Evolutionary conservation across 2,888 invertebrate species (phyloP), one percentile per base, ranked within the genome.

Genomic region (Andrena bucephala): DNA sequence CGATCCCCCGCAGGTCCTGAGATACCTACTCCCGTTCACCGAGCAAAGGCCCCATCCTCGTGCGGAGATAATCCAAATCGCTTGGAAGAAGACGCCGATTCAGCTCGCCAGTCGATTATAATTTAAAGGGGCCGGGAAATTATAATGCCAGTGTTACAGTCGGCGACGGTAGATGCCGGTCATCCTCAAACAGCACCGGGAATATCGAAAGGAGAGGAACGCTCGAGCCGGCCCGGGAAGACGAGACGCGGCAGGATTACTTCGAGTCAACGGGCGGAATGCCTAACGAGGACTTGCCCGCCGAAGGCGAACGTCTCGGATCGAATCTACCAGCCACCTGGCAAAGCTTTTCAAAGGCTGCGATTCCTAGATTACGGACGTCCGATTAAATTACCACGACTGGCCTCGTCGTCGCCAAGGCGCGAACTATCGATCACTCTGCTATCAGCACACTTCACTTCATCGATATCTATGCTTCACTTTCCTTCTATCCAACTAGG

Each of bases 381-480:
- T 89, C 87, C 90, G 90, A 91, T 91, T 89, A 89, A 91, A 91
- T 92, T 89, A 92, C 82, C 82, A 67, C 74, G 77, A 31, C 36
- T 69, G 71, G 69, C 65, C 73, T 66, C 20, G 68, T 62, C 68
- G 33, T 54, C 67, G 79, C 50, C 48, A 31, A 33, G 60, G 78
- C 66, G 79, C 62, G 66, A 86, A 63, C 68, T 85, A 88, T 88
- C 83, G 88, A 88, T 79, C 82, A 71, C 24, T 31, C 48, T 54
- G 52, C 63, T 67, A 48, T 42, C 62, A 70, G 74, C 24, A 10
- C 77, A 62, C 72, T 75, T 85, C 83, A 48, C 72, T 79, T 85
- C 85, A 83, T 80, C 60, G 67, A 72, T 69, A 72, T 73, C 78
- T 67, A 59, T 16, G 13, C 36, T 27, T 33, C 63, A 73, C 66